Conservation (phyloP, 2,888 invertebrate genomes). For the Cepaea hortensis region DNA sequence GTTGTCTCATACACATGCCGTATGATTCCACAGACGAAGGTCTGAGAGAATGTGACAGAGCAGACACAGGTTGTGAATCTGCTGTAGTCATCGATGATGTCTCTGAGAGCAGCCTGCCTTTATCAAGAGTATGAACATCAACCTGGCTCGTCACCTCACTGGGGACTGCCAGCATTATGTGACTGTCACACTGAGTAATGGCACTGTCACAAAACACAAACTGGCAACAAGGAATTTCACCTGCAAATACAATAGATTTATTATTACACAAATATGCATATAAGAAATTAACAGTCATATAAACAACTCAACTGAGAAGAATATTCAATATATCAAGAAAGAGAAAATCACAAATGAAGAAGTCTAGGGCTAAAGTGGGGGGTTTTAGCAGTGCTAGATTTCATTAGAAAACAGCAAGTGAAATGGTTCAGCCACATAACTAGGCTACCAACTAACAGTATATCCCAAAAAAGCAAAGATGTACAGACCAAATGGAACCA, state of each 20-base stretch:
- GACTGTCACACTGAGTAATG: conserved; percentile 1
- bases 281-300: too few species aligned
- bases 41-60: conserved; percentile 10
- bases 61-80: not conserved
- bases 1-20: conserved; percentile 67
- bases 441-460: too few species aligned
- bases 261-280: not conserved
- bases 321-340: too few species aligned
- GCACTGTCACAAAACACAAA: conserved; percentile 55
- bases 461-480: too few species aligned
- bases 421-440: too few species aligned
- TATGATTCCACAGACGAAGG: conserved; percentile 37
- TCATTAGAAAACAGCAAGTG: too few species aligned
- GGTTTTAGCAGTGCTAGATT: too few species aligned
- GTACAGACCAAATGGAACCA: too few species aligned
- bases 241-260: conserved; percentile 39
- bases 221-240: conserved; percentile 47
- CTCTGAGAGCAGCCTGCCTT: not conserved
- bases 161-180: conserved; percentile 56
- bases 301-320: too few species aligned
- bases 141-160: conserved; percentile 56
- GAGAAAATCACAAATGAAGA: too few species aligned
- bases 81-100: conserved; percentile 32
- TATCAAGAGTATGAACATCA: conserved; percentile 55
- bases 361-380: too few species aligned